These are phyloP conservation scores for Calameuta filiformis DNA, from an alignment of 2,888 invertebrate genomes.

Conservation along the genomic window DNA sequence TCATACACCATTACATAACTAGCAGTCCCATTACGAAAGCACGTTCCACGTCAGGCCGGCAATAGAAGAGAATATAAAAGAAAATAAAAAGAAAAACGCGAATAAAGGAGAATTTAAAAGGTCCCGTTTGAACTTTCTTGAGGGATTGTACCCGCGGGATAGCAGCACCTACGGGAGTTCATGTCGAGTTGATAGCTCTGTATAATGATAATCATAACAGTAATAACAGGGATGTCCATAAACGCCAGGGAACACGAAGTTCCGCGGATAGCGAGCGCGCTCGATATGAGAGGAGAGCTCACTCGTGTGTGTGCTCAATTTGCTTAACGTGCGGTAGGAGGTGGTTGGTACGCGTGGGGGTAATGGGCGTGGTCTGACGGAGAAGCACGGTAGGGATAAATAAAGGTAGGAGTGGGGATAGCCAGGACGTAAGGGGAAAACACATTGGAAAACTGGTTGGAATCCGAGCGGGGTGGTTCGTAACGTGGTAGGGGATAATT, in stretches of 20 bases:
- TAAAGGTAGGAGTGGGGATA: neutral
- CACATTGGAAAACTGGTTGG: slow-evolving; percentile 1
- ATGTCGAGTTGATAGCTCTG: slow-evolving; percentile 5
- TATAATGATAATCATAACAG: slow-evolving; percentile 3
- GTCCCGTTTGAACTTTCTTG: neutral
- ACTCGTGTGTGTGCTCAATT: neutral
- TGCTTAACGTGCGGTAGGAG: slow-evolving; percentile 1
- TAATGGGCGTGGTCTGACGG: neutral
- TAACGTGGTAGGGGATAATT: neutral
- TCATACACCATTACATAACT: neutral
- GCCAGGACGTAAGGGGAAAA: neutral
- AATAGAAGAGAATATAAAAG: neutral
- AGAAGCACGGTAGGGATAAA: neutral
- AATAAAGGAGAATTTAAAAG: neutral
- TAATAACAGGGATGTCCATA: slow-evolving; percentile 4
- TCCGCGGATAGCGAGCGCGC: neutral
- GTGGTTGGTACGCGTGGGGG: neutral
- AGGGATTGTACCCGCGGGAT: slow-evolving; percentile 1
- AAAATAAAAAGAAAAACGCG: too few species aligned
- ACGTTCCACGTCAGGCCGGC: too few species aligned
- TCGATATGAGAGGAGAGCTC: neutral
- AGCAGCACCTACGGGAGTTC: slow-evolving; percentile 7
- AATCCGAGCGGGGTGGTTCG: neutral
- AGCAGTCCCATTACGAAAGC: neutral
- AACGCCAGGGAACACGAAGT: slow-evolving; percentile 2